Evolutionary conservation across 2,888 invertebrate species (phyloP), one percentile per base, ranked within the genome.

Genomic region (Troilus luridus): DNA sequence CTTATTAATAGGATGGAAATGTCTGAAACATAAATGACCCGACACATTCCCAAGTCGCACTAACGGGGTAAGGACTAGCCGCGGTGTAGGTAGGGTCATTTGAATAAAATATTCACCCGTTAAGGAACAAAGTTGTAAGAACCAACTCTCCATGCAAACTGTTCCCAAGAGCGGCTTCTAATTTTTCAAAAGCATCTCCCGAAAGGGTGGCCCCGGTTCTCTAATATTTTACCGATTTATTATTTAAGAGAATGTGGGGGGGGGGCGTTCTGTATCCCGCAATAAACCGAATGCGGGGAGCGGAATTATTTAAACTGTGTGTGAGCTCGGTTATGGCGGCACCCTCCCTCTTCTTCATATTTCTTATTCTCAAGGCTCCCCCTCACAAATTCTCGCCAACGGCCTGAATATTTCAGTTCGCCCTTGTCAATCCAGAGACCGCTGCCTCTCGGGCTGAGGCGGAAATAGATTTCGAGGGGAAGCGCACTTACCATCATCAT

Each of bases 341-440:
- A 14, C 19, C 85, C 24, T 56, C 85, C 56, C 21, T 21, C 17
- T 56, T 11, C n/a, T 41, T 58, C 85, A 85, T 58, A 85, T 85
- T 85, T 85, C 85, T 85, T 85, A 85, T 85, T 85, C 85, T 85
- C 56, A 54, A 85, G 85, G n/a, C 85, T 54, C 85, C n/a, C 85
- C 56, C 85, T 85, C 56, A 85, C 85, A 85, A 85, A 85, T 85
- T 85, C 85, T 85, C 85, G 85, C 85, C 85, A 85, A 85, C 19
- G n/a, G 56, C n/a, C n/a, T 85, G 85, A 85, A 85, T 85, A 85
- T 56, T 85, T 85, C 56, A 85, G 6, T 3, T n/a, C n/a, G 17
- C 54, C 85, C 85, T 58, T 85, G 85, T 58, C 85, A 58, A 85
- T 85, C 85, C 56, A 3, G 11, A 11, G 56, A n/a, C 85, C 56